These are phyloP conservation scores for Enteromius fasciolatus DNA, from an alignment of 2,797 vertebrate species.

Conservation along the genomic window DNA sequence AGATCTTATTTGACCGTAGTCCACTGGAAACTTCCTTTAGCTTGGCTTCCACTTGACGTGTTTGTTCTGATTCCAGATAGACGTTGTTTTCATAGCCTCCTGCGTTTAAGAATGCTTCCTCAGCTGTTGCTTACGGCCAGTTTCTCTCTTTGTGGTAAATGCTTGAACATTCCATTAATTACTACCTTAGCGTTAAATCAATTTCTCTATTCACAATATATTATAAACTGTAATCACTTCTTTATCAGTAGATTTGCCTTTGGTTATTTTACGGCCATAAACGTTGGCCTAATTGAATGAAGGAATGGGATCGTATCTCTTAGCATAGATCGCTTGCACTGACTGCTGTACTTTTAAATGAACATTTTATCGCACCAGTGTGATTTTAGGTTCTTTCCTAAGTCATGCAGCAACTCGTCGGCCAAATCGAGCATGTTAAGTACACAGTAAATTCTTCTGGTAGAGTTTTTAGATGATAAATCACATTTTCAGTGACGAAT, in stretches of 20 bases:
- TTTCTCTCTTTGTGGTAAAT: slow-evolving; percentile 48
- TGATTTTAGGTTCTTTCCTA: slow-evolving; percentile 15
- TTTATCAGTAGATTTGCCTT: slow-evolving; percentile 27
- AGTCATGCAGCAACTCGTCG: neutral
- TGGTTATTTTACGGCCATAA: slow-evolving; percentile 10
- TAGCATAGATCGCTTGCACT: slow-evolving; percentile 5
- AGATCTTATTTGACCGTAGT: slow-evolving; percentile 12
- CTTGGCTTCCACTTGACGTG: slow-evolving; percentile 13
- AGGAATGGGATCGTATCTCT: slow-evolving; percentile 16
- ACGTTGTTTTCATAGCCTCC: slow-evolving; percentile 37
- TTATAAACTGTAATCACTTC: neutral
- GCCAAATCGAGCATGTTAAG: slow-evolving; percentile 5
- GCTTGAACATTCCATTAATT: slow-evolving; percentile 38
- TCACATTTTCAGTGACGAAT: slow-evolving; percentile 23
- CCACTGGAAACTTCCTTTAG: slow-evolving; percentile 12
- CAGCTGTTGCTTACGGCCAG: slow-evolving; percentile 20
- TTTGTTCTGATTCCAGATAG: slow-evolving; percentile 34
- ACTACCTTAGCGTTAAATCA: slow-evolving; percentile 15
- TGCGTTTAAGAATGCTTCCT: slow-evolving; percentile 37
- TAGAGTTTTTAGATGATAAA: slow-evolving; percentile 7
- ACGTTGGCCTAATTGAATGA: slow-evolving; percentile 19
- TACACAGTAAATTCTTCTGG: neutral
- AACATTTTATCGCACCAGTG: neutral
- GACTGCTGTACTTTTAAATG: neutral
- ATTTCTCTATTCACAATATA: neutral